Percentiles rank a stretch among this genome's conserved stretches.
These are phyloP conservation scores for Microcebus griseorufus DNA, from an alignment of 2,113 vertebrate species.

Conservation along the genomic window DNA sequence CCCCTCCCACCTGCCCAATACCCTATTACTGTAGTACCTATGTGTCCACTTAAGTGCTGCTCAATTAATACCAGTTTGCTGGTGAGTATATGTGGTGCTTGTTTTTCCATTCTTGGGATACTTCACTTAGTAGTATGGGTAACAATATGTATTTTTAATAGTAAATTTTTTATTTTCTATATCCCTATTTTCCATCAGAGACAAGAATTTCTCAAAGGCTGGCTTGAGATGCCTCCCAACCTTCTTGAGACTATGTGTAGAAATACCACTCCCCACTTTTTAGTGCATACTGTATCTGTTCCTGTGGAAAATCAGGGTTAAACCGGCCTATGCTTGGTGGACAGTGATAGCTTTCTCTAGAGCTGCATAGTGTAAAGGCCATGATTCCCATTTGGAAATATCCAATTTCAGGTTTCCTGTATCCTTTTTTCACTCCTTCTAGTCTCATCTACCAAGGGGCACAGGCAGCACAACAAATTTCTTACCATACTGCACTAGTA, in stretches of 20 bases:
- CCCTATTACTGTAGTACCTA: too few relatives aligned
- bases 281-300: neutral
- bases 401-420: neutral
- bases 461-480: neutral
- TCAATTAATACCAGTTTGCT: too few relatives aligned
- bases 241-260: neutral
- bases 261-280: neutral
- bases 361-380: neutral
- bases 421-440: neutral
- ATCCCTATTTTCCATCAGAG: neutral
- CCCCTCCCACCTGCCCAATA: too few relatives aligned
- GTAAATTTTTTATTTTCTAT: slow-evolving; percentile 14
- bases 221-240: neutral
- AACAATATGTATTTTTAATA: neutral
- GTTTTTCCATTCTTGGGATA: too few relatives aligned
- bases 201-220: slow-evolving; percentile 8
- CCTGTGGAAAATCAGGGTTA: neutral
- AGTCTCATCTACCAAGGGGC: neutral
- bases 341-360: neutral
- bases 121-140: neutral
- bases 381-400: neutral
- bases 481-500: neutral
- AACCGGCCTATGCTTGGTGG: neutral
- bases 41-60: too few relatives aligned
- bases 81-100: too few relatives aligned